These are phyloP conservation scores for Cynoglossus semilaevis DNA, from an alignment of 2,113 vertebrate genomes.

Conservation along the genomic window DNA sequence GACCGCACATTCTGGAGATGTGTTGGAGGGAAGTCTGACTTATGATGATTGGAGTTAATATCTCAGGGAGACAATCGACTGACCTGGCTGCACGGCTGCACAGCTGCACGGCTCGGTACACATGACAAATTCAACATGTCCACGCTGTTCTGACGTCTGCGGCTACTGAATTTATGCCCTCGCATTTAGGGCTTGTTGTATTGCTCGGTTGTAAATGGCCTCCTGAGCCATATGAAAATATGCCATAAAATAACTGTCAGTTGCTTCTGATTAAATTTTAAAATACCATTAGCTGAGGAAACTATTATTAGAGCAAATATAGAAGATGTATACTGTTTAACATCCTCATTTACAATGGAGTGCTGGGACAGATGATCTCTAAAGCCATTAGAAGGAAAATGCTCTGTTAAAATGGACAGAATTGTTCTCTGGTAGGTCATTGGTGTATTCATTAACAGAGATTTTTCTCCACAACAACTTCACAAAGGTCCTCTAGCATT, in stretches of 20 bases:
- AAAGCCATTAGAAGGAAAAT: conserved; percentile 52
- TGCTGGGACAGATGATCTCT: conserved; percentile 55
- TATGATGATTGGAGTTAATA: conserved; percentile 61
- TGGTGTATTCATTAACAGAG: conserved; percentile 41
- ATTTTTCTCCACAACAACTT: conserved; percentile 14
- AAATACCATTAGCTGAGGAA: conserved; percentile 1
- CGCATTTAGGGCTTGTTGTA: conserved; percentile 1
- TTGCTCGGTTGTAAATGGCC: neutral
- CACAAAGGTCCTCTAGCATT: conserved; percentile 34
- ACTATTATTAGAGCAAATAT: conserved; percentile 1
- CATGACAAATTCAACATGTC: conserved; percentile 45
- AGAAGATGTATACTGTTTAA: conserved; percentile 31
- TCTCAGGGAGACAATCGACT: conserved; percentile 41
- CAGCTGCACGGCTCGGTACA: conserved; percentile 41
- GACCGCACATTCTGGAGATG: conserved; percentile 61
- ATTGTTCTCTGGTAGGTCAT: conserved; percentile 45
- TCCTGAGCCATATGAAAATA: conserved; percentile 1
- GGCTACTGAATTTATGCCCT: conserved; percentile 23
- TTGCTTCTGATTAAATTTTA: neutral
- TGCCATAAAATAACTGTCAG: conserved; percentile 10
- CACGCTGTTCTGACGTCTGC: conserved; percentile 23
- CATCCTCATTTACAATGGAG: conserved; percentile 50
- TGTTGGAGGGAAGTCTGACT: conserved; percentile 52
- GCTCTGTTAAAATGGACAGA: conserved; percentile 42
- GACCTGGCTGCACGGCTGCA: conserved; percentile 50